phyloP scores from a whole-genome alignment of 2,888 invertebrate species.

The Idaea aversata region DNA sequence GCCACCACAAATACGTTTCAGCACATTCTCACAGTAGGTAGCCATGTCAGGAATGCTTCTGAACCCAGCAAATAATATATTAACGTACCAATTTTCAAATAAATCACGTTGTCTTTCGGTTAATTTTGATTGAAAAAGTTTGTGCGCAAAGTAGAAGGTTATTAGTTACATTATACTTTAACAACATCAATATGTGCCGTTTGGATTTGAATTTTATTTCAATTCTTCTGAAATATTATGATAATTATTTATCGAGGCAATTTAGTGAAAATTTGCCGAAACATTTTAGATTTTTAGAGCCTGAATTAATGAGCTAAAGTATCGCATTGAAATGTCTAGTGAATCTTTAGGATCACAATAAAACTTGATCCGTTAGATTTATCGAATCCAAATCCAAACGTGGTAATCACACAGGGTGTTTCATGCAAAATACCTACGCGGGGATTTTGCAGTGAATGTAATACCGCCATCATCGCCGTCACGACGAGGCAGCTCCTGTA shows the following conservation, averaged over 20 bases:
- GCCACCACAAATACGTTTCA: constrained; percentile 61
- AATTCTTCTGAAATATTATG: too few relatives aligned
- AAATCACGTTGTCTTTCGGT: constrained; percentile 35
- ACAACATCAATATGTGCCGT: constrained; percentile 49
- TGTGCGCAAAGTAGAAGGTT: constrained; percentile 48
- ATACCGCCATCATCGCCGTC: constrained; percentile 91
- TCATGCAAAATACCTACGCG: constrained; percentile 86
- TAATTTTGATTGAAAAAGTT: constrained; percentile 37
- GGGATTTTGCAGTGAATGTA: constrained; percentile 93
- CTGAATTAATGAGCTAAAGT: neutral
- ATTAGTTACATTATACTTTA: constrained; percentile 27
- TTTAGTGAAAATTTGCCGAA: neutral
- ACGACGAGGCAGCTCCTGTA: constrained; percentile 71
- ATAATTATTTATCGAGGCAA: neutral
- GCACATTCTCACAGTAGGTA: constrained; percentile 61
- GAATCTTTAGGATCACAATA: too few relatives aligned
- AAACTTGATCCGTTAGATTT: neutral
- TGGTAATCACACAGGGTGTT: constrained; percentile 45
- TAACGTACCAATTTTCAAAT: constrained; percentile 42
- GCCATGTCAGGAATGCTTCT: constrained; percentile 52
- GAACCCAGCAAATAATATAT: constrained; percentile 49
- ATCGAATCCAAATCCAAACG: constrained; percentile 64
- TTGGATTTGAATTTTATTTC: constrained; percentile 51
- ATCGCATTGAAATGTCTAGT: neutral
- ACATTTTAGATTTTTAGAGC: neutral